A percentile compares a stretch with the other conserved stretches of the same genome.
These are phyloP conservation scores for Urosaurus nigricauda DNA, from an alignment of 2,797 vertebrate genomes.

Conservation along the genomic window DNA sequence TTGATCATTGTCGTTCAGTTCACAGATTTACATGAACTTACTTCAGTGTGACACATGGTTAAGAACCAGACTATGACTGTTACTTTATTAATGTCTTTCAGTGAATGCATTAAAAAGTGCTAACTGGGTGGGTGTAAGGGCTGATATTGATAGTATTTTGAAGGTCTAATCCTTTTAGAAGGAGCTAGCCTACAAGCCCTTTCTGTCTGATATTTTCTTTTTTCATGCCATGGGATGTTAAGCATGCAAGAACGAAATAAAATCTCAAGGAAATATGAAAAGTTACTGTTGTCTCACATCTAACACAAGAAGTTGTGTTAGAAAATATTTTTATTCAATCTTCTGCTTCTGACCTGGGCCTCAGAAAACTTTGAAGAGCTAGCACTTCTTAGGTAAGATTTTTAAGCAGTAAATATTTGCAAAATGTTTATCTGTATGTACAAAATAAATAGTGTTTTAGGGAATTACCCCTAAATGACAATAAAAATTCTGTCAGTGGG, in stretches of 20 bases:
- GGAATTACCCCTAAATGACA: constrained; percentile 13
- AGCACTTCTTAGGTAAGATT: constrained; percentile 52
- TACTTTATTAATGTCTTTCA: constrained; percentile 83
- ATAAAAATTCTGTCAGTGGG: constrained; percentile 30
- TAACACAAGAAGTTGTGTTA: constrained; percentile 52
- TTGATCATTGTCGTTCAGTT: constrained; percentile 85
- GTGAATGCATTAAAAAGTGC: constrained; percentile 80
- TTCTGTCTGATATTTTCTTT: constrained; percentile 78
- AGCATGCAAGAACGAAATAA: constrained; percentile 76
- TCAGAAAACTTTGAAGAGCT: constrained; percentile 30
- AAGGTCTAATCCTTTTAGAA: constrained; percentile 79
- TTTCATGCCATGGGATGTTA: constrained; percentile 77
- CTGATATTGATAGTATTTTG: constrained; percentile 80
- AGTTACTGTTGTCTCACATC: constrained; percentile 68
- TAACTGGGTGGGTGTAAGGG: constrained; percentile 77
- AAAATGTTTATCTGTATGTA: constrained; percentile 40
- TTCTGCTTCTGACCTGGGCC: constrained; percentile 22
- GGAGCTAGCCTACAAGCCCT: constrained; percentile 75
- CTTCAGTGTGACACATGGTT: constrained; percentile 81
- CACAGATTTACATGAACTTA: constrained; percentile 85
- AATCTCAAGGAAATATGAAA: constrained; percentile 75
- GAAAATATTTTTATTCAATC: constrained; percentile 17
- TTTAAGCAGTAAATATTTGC: constrained; percentile 49
- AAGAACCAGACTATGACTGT: constrained; percentile 80
- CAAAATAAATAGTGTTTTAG: constrained; percentile 43